Base-by-base conservation (phyloP, 2,888 invertebrate genomes). In the Drosophila conformis region DNA sequence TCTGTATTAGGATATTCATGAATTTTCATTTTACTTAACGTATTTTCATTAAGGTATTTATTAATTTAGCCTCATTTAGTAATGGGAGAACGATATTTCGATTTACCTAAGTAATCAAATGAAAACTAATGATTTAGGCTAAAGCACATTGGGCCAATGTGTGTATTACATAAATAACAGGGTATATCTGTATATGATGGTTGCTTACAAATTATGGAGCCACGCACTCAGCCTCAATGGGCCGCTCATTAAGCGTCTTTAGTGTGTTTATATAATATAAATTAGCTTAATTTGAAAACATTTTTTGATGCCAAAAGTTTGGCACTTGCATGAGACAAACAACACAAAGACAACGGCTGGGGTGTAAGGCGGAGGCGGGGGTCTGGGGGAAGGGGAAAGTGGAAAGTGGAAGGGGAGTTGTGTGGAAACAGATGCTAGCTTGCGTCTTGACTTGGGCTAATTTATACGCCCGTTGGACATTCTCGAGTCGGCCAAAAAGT, bases 381-480 rank as follows among this genome's bases (percentile, higher is more conserved):
- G 10, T 6, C 33, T 11, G 33, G 4, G 33, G 33, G 11, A 33
- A 31, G 31, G 21, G n/a, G 4, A 27, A 25, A 27, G 49, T 25
- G n/a, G 4, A 27, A 25, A 27, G 49, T 25, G 40, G 62, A 42
- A 10, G 36, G 31, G 52, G 49, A 18, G 36, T 21, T 27, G 33
- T 29, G n/a, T 38, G 51, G 33, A 10, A 64, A 78, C 76, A 77
- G 74, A 80, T 86, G 75, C 73, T 73, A 36, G 60, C 52, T 61
- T 46, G 68, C 80, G 78, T 75, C 80, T 84, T 65, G 62, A 69
- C 76, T 56, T 69, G 78, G 82, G 83, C 89, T 89, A 87, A 87
- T 87, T 87, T 87, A 87, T 87, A 89, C 89, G 89, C 87, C 87
- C 88, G 88, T 85, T 83, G 87, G 87, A 89, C 87, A 89, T 76